Base-by-base conservation (phyloP, 35 echinoderm and acorn worm species). In the Apostichopus californicus region DNA sequence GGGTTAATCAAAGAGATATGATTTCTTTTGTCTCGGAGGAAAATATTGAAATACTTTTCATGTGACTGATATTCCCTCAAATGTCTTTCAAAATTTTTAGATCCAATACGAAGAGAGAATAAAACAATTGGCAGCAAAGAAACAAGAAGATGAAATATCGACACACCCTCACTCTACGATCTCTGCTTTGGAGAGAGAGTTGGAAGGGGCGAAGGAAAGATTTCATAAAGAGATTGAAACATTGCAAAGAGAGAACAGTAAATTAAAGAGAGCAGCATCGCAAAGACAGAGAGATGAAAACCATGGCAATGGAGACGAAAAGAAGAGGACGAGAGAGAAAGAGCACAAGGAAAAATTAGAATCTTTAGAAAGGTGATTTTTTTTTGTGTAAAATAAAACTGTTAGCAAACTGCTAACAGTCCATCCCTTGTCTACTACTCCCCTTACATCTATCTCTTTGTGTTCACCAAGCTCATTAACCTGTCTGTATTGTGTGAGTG, bases 91-190 rank as follows among this genome's bases (percentile, higher is more conserved):
- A 46, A 78, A 6, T 52, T 77, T 89, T 5, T 23, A 96, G 95
- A 82, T 94, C 26, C 81, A 93, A 78, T 99, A 96, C 81, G 97
- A 99, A 93, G 97, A 96, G 23, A 90, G 95, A 66, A 94, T 99
- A 11, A 95, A 95, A 77, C 55, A 85, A 10, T 57, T 99, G 26
- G 96, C 94, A 56, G 87, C 92, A 24, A 85, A 94, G 56, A 54
- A 94, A 9, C 24, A 93, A 60, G 54, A 72, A 17, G 52, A 53
- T 65, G 65, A 94, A 82, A 57, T 68, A 7, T 64, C 56, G 22
- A n/a, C 71, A 22, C 92, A 64, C 17, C 91, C 95, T 53, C 97
- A 96, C 65, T 91, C 95, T 28, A 93, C 87, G 54, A 82, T 91
- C 28, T 78, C 81, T 20, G 70, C 92, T 8, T 20, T 93, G 54